Base-by-base conservation (phyloP, 2,113 vertebrate species). In the Poeciliopsis retropinna region DNA sequence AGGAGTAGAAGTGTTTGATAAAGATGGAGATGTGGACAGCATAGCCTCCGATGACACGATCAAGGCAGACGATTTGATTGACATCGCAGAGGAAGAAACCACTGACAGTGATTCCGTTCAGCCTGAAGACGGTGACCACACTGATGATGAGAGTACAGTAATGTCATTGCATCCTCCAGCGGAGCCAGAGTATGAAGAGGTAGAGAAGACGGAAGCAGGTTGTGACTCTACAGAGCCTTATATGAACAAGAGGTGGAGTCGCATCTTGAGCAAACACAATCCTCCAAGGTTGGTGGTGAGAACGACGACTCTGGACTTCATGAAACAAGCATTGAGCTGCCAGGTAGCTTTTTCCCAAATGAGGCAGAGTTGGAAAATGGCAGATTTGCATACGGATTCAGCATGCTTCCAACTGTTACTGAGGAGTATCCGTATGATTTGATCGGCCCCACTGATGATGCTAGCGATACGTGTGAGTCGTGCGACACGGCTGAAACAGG, bases 341-440 rank as follows among this genome's bases (percentile, higher is more conserved):
- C 79, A 2, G 28, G 57, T 39, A 70, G 78, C 47, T 75, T 64
- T 41, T 27, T 69, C 64, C 66, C 71, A 74, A 81, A 87, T 1
- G 81, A 84, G 39, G 73, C 76, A 5, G 80, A 89, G 34, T 51
- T 85, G n/a, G 47, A 86, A 62, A 81, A 64, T 51, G 80, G 41
- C 71, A 83, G 76, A 73, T 89, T 90, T 44, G 80, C 87, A 4
- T 90, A 93, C 76, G 85, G 89, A 67, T 86, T 84, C 1, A 93
- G 93, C 69, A 87, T 94, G 17, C 92, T 89, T 81, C 90, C 91
- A 25, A 92, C 92, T 27, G 75, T 92, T 51, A 90, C 84, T 60
- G 95, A 95, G 83, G 94, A 95, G 85, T 94, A 92, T 84, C 90
- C 93, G 62, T 95, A 95, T 2, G 94, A 95, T 88, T 77, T 94